Conservation (phyloP, 2,113 vertebrate species). For the Grammomys dolichurus region DNA sequence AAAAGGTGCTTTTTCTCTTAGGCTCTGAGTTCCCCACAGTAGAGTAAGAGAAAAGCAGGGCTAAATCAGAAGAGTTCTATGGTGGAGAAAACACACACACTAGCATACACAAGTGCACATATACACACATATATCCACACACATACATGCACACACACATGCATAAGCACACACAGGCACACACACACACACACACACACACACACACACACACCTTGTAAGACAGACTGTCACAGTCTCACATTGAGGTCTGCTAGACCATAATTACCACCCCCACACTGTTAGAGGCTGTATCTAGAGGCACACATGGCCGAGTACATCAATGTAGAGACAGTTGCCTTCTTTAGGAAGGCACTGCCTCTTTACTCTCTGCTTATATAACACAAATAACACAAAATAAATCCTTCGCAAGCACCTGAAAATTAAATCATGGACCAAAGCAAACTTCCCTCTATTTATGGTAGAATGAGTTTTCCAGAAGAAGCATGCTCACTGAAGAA, state of each 20-base stretch:
- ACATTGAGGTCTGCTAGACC: background rate
- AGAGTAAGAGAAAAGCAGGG: background rate
- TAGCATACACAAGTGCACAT: too few relatives aligned
- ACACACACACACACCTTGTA: background rate
- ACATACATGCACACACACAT: background rate
- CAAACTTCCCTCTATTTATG: background rate
- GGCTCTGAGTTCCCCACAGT: background rate
- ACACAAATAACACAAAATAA: background rate
- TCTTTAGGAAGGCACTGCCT: background rate
- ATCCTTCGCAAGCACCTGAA: background rate
- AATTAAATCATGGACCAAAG: background rate
- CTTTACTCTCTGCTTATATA: background rate
- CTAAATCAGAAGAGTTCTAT: background rate
- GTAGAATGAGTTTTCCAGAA: background rate
- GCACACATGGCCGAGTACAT: accelerated
- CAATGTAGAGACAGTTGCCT: background rate
- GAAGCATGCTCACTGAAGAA: background rate
- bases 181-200: background rate
- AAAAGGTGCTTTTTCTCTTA: too few relatives aligned
- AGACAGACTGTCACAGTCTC: background rate
- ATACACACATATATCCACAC: background rate
- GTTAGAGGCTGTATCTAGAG: background rate
- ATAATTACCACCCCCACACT: background rate
- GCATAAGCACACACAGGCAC: background rate
- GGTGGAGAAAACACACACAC: background rate